Base-by-base conservation (phyloP, 2,888 invertebrate genomes). In the Dendrolimus houi region DNA sequence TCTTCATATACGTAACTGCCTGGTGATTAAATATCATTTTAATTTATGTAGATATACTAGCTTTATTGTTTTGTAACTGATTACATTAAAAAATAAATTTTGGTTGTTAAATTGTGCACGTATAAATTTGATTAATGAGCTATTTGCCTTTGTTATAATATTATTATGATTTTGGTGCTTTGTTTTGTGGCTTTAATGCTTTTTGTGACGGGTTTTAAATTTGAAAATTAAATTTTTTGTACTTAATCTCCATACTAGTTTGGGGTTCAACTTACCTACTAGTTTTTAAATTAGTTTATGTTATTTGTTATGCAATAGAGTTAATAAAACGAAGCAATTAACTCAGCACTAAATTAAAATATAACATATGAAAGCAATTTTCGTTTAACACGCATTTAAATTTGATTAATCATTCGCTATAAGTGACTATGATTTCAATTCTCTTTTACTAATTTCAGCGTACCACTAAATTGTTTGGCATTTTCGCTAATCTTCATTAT, bases 171-270 rank as follows among this genome's bases (percentile, higher is more conserved):
- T 63, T 64, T 62, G 69, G 65, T 69, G 76, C 73, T 74, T 78
- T 61, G 59, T 71, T 68, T 58, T 71, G 65, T 70, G 63, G 79
- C 79, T 79, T 79, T 55, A 29, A 29, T 29, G 29, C 29, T 29
- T 29, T 29, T 29, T 29, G 29, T 29, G 29, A 29, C 29, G 29
- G 29, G 29, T 29, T 29, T 29, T 29, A 29, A 29, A 29, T 29
- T 29, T 29, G 29, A 29, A 29, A 29, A 29, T 29, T 6, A 6
- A 29, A 82, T 79, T 69, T 62, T n/a, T 59, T 57, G 57, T 59
- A 59, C 29, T 29, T 6, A 29, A 29, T 29, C 3, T n/a, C 0
- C 29, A 29, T 29, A 29, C 3, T 29, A 29, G 29, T 29, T 29
- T 29, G 29, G 29, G 3, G 29, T 29, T 29, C 3, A 29, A 29